Percentiles rank a stretch among this genome's conserved stretches.
phyloP scores from a whole-genome alignment of 2,113 vertebrate species.

The Myiagra hebetior region DNA sequence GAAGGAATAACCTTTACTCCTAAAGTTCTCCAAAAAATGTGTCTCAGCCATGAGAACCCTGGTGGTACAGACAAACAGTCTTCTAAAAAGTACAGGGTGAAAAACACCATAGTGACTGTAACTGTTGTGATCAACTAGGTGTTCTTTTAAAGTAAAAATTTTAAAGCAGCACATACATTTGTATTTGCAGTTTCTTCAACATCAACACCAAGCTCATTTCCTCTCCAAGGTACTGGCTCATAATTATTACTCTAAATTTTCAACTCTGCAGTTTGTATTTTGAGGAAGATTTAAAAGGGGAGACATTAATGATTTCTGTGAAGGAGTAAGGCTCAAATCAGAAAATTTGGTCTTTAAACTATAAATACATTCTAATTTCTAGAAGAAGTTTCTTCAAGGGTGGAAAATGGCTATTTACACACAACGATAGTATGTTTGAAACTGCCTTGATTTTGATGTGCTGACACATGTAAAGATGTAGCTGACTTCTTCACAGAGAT shows the following conservation, averaged over 20 bases:
- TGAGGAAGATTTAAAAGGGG: background rate
- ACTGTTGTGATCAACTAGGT: background rate
- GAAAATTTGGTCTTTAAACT: background rate
- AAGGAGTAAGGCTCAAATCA: background rate
- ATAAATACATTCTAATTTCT: background rate
- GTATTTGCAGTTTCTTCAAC: background rate
- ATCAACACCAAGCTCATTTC: background rate
- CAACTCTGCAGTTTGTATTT: background rate
- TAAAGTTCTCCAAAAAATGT: background rate
- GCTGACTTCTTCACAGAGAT: background rate
- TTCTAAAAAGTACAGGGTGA: background rate
- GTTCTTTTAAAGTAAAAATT: background rate
- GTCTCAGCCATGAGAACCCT: background rate
- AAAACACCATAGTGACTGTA: background rate
- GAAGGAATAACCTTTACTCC: background rate
- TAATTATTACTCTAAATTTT: background rate
- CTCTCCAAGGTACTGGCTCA: background rate
- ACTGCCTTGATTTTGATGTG: background rate
- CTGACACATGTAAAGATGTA: background rate
- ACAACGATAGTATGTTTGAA: background rate
- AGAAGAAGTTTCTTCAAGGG: background rate
- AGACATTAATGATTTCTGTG: background rate
- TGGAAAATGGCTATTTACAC: background rate
- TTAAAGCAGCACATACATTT: background rate
- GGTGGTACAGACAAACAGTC: background rate